Evolutionary conservation across 1,140 invertebrate genomes (phyloP).

Genomic region (roundworm (Caenorhabditis elegans)): DNA sequence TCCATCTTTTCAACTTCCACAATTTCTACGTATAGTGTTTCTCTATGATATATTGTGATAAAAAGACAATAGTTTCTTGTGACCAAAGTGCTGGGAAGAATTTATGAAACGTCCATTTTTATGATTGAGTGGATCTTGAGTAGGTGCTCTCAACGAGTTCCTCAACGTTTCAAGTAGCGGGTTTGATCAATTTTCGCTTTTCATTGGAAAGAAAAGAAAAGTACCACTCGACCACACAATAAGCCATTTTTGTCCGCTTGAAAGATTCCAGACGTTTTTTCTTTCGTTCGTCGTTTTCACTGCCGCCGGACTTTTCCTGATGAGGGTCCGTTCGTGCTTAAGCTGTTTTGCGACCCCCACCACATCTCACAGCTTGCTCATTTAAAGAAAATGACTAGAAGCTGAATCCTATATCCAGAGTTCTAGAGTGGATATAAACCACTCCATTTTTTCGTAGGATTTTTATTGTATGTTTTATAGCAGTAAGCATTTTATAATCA

Average conservation of each 20-base stretch:
- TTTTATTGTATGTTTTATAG: no score
- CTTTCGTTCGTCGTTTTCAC: not conserved
- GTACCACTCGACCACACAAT: conserved; percentile 17
- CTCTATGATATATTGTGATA: no score
- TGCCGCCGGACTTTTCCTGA: not conserved
- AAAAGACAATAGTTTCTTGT: no score
- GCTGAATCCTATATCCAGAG: no score
- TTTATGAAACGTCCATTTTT: not conserved
- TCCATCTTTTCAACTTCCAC: no score
- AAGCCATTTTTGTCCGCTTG: conserved; percentile 1
- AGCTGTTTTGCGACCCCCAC: not conserved
- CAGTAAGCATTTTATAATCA: not conserved
- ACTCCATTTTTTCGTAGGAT: no score
- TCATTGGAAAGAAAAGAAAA: conserved; percentile 3
- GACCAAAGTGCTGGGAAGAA: not conserved
- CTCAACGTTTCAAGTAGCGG: conserved; percentile 22
- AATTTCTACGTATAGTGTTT: no score
- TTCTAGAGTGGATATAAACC: no score
- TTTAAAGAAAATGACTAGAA: no score
- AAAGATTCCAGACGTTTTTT: conserved; percentile 26
- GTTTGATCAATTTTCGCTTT: conserved; percentile 20
- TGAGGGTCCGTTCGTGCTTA: not conserved
- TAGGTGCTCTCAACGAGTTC: conserved; percentile 13
- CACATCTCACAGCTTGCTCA: not conserved
- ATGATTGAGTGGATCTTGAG: conserved; percentile 18